Base-by-base conservation (phyloP, 2,797 vertebrate species). In the Dicrostonyx torquatus region DNA sequence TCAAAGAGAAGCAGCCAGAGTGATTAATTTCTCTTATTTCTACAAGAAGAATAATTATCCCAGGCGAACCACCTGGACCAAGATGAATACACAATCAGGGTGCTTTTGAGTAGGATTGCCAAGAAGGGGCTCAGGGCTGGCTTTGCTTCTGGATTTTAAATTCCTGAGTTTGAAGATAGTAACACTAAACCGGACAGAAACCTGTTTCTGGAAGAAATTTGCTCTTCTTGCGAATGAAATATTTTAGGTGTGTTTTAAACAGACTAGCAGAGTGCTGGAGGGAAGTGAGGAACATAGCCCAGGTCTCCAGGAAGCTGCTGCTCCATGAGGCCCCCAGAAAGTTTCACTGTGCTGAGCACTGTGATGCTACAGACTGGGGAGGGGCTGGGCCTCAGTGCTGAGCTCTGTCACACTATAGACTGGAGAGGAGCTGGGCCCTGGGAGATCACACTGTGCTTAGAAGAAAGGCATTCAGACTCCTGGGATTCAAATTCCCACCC, bases 21-120 rank as follows among this genome's bases (percentile, higher is more conserved):
- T 77, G 87, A 89, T 95, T 94, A 93, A 80, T 94, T 97, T 93
- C 96, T 86, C 87, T 89, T 91, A 78, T 77, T 85, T 95, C 91
- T 94, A 85, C 45, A 92, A 92, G 34, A 90, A 92, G 70, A 79
- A 89, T 95, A 95, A 94, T 68, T 90, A 68, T 89, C 62, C 82
- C 87, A 93, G 37, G 64, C 80, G 85, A 92, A 78, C 60, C 86
- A 90, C 37, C 43, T 89, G 72, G 79, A 68, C 31, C 85, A 72
- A 93, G 31, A 45, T 84, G 93, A 86, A 92, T 92, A 94, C 94
- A 80, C 90, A 90, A 86, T 76, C 89, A 55, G 4, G 31, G 82
- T 37, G 4, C 90, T 84, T 93, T 90, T 83, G 53, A 89, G 83
- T 91, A 22, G 37, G 5, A 70, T 89, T 58, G 64, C 66, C 72